Conservation (phyloP, 2,888 invertebrate genomes). For the Trissolcus brochymenae region DNA sequence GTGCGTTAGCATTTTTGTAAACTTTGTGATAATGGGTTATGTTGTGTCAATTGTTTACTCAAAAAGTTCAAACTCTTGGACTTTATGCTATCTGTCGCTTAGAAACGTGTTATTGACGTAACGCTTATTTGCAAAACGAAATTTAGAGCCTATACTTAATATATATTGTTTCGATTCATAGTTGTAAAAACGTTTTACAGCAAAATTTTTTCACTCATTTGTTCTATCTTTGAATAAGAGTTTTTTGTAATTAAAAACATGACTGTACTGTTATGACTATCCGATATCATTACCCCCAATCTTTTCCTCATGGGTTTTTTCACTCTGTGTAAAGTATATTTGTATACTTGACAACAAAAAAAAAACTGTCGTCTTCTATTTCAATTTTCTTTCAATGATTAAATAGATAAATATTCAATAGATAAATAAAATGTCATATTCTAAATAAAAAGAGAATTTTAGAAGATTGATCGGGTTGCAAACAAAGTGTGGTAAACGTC, state of each 20-base stretch:
- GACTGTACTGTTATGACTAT: neutral
- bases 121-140: neutral
- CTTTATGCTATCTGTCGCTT: constrained; percentile 29
- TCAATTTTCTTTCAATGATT: too few species aligned
- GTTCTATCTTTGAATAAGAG: neutral
- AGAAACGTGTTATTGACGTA: neutral
- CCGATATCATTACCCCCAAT: too few species aligned
- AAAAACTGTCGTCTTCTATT: too few species aligned
- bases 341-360: too few species aligned
- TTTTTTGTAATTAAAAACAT: neutral
- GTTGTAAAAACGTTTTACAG: neutral
- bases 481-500: too few species aligned
- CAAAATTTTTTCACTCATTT: neutral
- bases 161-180: neutral
- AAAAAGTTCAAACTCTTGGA: constrained; percentile 39
- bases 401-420: too few species aligned
- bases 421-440: too few species aligned
- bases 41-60: constrained; percentile 53
- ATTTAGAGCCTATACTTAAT: neutral
- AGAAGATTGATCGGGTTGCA: neutral
- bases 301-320: too few species aligned
- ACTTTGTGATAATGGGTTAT: constrained; percentile 47
- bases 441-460: too few species aligned
- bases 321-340: too few species aligned
- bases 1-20: constrained; percentile 52